phyloP scores from a whole-genome alignment of 2,797 vertebrate genomes.

The Gouania willdenowi region DNA sequence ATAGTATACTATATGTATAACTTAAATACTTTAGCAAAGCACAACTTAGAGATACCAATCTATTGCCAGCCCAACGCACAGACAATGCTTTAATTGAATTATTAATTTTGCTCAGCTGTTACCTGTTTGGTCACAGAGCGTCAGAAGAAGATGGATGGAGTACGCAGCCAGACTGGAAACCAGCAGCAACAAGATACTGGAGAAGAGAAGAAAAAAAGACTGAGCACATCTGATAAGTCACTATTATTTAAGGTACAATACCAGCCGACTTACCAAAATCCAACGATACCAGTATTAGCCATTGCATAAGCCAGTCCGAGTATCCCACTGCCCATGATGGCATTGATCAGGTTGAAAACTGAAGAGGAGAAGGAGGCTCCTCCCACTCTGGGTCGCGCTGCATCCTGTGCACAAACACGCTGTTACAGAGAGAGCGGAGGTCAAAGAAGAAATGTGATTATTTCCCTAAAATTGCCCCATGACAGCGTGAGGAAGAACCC shows the following conservation, averaged over 20 bases:
- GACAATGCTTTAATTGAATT: too few relatives aligned
- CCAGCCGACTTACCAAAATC: slow-evolving; percentile 82
- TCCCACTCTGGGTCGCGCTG: slow-evolving; percentile 11
- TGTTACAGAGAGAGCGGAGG: slow-evolving; percentile 1
- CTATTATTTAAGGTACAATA: not conserved
- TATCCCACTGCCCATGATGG: slow-evolving; percentile 94
- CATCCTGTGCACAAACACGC: slow-evolving; percentile 34
- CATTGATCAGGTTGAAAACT: slow-evolving; percentile 94
- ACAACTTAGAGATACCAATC: too few relatives aligned
- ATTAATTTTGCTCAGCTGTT: too few relatives aligned
- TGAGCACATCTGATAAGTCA: too few relatives aligned
- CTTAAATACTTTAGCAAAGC: too few relatives aligned
- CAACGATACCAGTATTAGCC: slow-evolving; percentile 87
- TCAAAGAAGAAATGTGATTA: slow-evolving; percentile 18
- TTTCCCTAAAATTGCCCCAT: slow-evolving; percentile 12
- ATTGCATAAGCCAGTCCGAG: slow-evolving; percentile 91
- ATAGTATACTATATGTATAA: too few relatives aligned
- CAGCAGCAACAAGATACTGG: slow-evolving; percentile 84
- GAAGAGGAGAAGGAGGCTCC: slow-evolving; percentile 85
- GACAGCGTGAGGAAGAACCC: slow-evolving; percentile 35
- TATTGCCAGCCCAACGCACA: too few relatives aligned
- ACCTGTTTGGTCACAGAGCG: slow-evolving; percentile 92
- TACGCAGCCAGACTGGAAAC: slow-evolving; percentile 85
- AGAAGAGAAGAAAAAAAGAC: too few relatives aligned
- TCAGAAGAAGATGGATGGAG: slow-evolving; percentile 91